Percentiles rank a stretch among this genome's conserved stretches.
Conservation (phyloP, 1,140 invertebrate genomes). For the Helicoverpa armigera region DNA sequence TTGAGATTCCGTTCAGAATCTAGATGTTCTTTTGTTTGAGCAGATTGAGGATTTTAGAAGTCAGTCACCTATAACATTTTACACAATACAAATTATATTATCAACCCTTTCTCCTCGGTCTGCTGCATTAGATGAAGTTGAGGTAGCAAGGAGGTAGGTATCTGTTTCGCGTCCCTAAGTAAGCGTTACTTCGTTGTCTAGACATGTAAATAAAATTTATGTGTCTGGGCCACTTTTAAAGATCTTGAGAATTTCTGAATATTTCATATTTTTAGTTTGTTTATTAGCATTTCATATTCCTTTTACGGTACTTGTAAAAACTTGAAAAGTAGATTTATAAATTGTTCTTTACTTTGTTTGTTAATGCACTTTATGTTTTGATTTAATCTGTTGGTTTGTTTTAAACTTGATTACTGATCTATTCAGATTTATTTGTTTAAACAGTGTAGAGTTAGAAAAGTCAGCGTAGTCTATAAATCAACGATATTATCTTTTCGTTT, state of each 20-base stretch:
- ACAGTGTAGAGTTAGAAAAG: too few species aligned
- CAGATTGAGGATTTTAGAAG: not conserved
- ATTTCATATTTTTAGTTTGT: slow-evolving; percentile 8
- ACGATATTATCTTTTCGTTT: too few species aligned
- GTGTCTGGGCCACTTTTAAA: slow-evolving; percentile 41
- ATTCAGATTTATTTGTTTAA: too few species aligned
- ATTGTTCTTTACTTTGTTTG: too few species aligned
- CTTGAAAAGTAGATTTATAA: not conserved
- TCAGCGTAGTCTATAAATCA: too few species aligned
- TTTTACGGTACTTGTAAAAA: slow-evolving; percentile 5
- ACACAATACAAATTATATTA: not conserved
- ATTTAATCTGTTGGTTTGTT: too few species aligned
- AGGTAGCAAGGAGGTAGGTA: not conserved
- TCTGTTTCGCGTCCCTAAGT: slow-evolving; percentile 12
- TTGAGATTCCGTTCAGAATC: too few species aligned
- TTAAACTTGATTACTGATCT: too few species aligned
- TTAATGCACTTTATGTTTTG: too few species aligned
- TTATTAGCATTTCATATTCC: slow-evolving; percentile 14
- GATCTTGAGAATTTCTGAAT: not conserved
- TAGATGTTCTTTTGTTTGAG: too few species aligned
- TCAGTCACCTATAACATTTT: not conserved
- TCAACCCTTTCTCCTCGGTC: not conserved
- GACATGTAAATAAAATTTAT: slow-evolving; percentile 49
- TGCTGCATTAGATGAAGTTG: not conserved
- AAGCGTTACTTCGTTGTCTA: slow-evolving; percentile 43